Percentiles rank a stretch among this genome's conserved stretches.
These are phyloP conservation scores for Saccostrea glomerata DNA, from an alignment of 1,140 invertebrate genomes.

Conservation along the genomic window DNA sequence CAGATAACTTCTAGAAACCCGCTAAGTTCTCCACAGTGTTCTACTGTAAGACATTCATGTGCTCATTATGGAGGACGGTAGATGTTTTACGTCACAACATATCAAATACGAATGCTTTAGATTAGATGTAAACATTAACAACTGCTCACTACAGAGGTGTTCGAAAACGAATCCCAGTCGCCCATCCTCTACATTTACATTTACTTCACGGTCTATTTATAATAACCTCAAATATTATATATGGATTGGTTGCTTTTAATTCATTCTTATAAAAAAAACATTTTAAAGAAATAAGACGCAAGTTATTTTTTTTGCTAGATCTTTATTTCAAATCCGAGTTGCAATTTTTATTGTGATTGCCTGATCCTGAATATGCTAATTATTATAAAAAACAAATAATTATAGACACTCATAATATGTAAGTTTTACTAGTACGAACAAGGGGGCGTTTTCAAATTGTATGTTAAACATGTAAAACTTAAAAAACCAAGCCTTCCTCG, in stretches of 20 bases:
- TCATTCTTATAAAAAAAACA: no score
- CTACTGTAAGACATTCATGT: background rate
- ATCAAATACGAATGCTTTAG: background rate
- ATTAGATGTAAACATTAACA: slow-evolving; percentile 32
- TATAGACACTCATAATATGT: no score
- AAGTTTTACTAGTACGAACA: no score
- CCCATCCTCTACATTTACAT: background rate
- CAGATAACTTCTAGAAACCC: background rate
- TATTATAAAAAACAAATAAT: no score
- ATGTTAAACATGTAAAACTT: no score
- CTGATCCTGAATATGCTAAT: no score
- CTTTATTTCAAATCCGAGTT: no score
- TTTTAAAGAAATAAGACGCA: no score
- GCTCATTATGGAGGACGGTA: slow-evolving; percentile 1
- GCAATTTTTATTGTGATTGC: no score
- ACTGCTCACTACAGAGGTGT: slow-evolving; percentile 23
- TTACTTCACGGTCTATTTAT: background rate
- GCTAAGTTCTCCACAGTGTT: background rate
- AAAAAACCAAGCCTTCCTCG: no score
- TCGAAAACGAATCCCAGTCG: background rate
- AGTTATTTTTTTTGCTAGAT: no score
- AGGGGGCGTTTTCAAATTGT: no score
- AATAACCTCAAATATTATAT: background rate
- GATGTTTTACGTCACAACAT: background rate
- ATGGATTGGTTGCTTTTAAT: background rate